phyloP scores from a whole-genome alignment of 1,140 invertebrate genomes.

The Drosophila carrolli region DNA sequence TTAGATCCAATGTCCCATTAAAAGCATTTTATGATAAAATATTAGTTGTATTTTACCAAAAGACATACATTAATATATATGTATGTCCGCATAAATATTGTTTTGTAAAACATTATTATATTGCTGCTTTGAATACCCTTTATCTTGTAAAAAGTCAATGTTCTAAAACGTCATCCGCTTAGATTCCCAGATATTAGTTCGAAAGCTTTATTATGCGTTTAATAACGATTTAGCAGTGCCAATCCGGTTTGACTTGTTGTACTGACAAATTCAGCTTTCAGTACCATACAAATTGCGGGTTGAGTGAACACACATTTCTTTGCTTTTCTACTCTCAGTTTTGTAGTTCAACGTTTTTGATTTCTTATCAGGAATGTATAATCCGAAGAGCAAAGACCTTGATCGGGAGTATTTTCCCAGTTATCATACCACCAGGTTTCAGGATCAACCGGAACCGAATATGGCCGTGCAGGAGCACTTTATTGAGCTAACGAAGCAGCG shows the following conservation, averaged over 20 bases:
- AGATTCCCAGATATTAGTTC: not conserved
- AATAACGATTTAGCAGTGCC: not conserved
- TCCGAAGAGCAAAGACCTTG: conserved; percentile 46
- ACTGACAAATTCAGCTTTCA: not conserved
- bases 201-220: conserved; percentile 11
- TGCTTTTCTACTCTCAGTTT: conserved; percentile 15
- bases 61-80: too few relatives aligned
- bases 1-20: too few relatives aligned
- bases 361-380: conserved; percentile 57
- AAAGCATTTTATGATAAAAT: too few relatives aligned
- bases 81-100: too few relatives aligned
- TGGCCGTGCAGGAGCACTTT: conserved; percentile 52
- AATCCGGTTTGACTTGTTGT: conserved; percentile 26
- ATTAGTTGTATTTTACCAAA: too few relatives aligned
- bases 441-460: conserved; percentile 47
- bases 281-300: too few relatives aligned
- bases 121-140: too few relatives aligned
- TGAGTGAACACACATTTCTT: not conserved
- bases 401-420: conserved; percentile 65
- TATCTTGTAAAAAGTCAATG: conserved; percentile 1
- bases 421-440: conserved; percentile 54
- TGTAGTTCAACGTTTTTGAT: not conserved
- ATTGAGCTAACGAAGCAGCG: conserved; percentile 39
- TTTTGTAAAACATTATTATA: too few relatives aligned
- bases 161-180: not conserved